Base-by-base conservation (phyloP, 2,113 vertebrate species). In the Microcebus lehilahytsara region DNA sequence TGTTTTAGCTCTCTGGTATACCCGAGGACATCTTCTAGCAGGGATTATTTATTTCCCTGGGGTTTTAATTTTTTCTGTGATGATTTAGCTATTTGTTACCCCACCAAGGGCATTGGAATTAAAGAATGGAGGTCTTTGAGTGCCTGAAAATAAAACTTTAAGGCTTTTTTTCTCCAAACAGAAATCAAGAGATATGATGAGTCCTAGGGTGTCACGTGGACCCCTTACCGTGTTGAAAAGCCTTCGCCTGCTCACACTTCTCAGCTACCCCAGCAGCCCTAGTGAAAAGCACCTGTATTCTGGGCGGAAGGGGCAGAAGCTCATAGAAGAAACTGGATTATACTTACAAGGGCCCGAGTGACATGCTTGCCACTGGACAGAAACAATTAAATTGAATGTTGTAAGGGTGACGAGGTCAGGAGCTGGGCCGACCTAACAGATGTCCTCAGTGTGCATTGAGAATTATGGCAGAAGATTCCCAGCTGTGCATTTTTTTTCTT, bases 71-170 rank as follows among this genome's bases (percentile, higher is more conserved):
- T 96, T 58, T 93, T 75, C 74, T 94, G 89, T 72, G 67, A 19
- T 67, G 30, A 27, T 90, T 89, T 64, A 85, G 40, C 32, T 90
- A 22, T 92, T 91, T 92, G 17, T 91, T 27, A 56, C 6, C 64
- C 34, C 11, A 87, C 6, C 87, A 95, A 88, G 2, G 6, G 27
- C 32, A 85, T 16, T 81, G 30, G 75, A 89, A 92, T 85, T 88
- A 56, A 93, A 64, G n/a, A 42, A 88, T 91, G 40, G 71, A n/a
- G 53, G 37, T 95, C 85, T 90, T 96, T 96, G 66, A 71, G 75
- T 91, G 75, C 25, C 23, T 96, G 95, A 96, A 97, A 94, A 49
- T 91, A 97, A 94, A 96, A 72, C 32, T 86, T 96, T 96, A 87
- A 97, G 88, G 67, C 95, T 91, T 67, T 51, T 32, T 25, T 40